Conservation (phyloP, 2,113 vertebrate species). For the Peromyscus leucopus region DNA sequence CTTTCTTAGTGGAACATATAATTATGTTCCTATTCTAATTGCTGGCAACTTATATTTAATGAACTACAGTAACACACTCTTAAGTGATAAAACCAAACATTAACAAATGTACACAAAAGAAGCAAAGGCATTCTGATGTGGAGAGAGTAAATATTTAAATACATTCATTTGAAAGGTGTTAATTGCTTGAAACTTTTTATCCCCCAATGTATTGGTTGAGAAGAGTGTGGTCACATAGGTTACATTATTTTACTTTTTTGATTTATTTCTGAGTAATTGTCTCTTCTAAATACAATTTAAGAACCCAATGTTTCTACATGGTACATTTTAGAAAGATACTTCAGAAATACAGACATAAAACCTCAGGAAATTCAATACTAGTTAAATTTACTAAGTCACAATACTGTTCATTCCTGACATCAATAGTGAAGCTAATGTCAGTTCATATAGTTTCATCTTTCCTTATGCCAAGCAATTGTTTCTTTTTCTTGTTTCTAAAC, state of each 20-base stretch:
- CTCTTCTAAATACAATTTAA: constrained; percentile 29
- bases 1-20: constrained; percentile 48
- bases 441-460: constrained; percentile 41
- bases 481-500: neutral
- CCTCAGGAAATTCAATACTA: neutral
- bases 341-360: neutral
- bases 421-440: neutral
- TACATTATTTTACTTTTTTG: neutral
- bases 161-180: constrained; percentile 27
- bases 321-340: neutral
- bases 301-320: neutral
- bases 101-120: constrained; percentile 1
- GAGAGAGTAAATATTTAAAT: constrained; percentile 55
- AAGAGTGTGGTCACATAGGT: neutral
- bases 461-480: neutral
- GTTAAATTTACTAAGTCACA: neutral
- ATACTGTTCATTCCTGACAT: neutral
- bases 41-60: constrained; percentile 54
- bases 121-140: constrained; percentile 3
- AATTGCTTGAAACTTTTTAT: neutral
- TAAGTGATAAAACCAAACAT: constrained; percentile 4
- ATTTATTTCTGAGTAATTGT: neutral
- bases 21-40: constrained; percentile 58
- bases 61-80: neutral
- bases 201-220: constrained; percentile 9